Conservation (phyloP, 2,888 invertebrate genomes). For the Drosophila pegasa region DNA sequence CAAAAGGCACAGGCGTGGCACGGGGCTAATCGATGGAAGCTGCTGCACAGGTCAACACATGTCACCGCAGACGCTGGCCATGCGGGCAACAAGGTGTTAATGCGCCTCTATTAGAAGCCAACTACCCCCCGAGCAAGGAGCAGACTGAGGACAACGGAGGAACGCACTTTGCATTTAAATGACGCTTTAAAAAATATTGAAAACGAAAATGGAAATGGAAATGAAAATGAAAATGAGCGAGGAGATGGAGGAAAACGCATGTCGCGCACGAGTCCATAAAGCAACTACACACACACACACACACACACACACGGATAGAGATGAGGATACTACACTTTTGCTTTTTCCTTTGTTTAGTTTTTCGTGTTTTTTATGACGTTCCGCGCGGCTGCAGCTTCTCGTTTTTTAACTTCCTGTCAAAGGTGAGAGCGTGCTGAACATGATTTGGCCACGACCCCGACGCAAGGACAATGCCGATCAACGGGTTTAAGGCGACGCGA, state of each 20-base stretch:
- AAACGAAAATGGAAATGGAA: conserved; percentile 41
- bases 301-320: conserved; percentile 5
- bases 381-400: conserved; percentile 49
- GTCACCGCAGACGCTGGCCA: conserved; percentile 51
- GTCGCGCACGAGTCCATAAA: conserved; percentile 64
- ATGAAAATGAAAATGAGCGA: conserved; percentile 35
- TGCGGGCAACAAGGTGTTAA: conserved; percentile 67
- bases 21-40: conserved; percentile 44
- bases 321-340: conserved; percentile 63
- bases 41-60: conserved; percentile 58
- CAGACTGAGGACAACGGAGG: conserved; percentile 1
- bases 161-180: conserved; percentile 76
- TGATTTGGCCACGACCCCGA: conserved; percentile 72
- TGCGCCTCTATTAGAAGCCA: conserved; percentile 54
- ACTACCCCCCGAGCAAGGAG: conserved; percentile 55
- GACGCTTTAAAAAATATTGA: conserved; percentile 59
- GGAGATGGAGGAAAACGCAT: conserved; percentile 45
- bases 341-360: conserved; percentile 53
- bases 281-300: conserved; percentile 13
- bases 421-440: conserved; percentile 75
- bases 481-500: not conserved
- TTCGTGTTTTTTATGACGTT: conserved; percentile 41
- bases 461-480: conserved; percentile 40
- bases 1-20: conserved; percentile 12
- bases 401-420: conserved; percentile 55